phyloP scores from a whole-genome alignment of 2,888 invertebrate species.

The Ariolimax columbianus region DNA sequence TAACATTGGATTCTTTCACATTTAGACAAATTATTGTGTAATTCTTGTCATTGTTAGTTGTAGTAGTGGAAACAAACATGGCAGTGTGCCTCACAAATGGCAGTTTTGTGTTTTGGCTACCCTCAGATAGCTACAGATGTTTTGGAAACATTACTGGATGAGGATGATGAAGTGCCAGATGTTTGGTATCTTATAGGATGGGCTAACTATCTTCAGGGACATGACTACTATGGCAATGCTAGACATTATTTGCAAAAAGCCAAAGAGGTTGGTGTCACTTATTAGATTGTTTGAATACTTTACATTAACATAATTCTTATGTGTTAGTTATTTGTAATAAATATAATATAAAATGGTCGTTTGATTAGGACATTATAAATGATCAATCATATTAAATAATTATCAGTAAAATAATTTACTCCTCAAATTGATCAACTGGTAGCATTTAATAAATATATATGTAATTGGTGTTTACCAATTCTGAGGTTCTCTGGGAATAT shows the following conservation, averaged over 20 bases:
- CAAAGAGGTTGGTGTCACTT: slow-evolving; percentile 68
- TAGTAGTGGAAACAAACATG: neutral
- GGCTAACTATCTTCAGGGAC: slow-evolving; percentile 78
- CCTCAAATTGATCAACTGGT: no score
- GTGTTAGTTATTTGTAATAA: no score
- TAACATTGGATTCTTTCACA: no score
- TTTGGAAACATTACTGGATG: slow-evolving; percentile 78
- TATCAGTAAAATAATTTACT: no score
- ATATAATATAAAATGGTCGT: no score
- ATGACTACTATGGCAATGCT: slow-evolving; percentile 77
- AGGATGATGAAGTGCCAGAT: slow-evolving; percentile 79
- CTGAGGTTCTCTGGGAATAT: no score
- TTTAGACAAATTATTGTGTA: no score
- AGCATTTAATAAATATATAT: no score
- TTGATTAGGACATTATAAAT: no score
- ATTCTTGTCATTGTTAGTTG: neutral
- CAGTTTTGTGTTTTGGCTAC: slow-evolving; percentile 5
- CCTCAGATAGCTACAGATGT: slow-evolving; percentile 77
- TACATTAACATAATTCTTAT: neutral
- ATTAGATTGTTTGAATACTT: neutral
- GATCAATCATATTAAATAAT: no score
- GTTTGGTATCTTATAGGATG: slow-evolving; percentile 80
- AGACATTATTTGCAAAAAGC: slow-evolving; percentile 78
- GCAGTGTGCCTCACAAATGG: neutral
- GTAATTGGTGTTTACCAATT: no score